Evolutionary conservation across 2,797 vertebrate genomes (phyloP).

Genomic region (Triplophysa bombifrons): DNA sequence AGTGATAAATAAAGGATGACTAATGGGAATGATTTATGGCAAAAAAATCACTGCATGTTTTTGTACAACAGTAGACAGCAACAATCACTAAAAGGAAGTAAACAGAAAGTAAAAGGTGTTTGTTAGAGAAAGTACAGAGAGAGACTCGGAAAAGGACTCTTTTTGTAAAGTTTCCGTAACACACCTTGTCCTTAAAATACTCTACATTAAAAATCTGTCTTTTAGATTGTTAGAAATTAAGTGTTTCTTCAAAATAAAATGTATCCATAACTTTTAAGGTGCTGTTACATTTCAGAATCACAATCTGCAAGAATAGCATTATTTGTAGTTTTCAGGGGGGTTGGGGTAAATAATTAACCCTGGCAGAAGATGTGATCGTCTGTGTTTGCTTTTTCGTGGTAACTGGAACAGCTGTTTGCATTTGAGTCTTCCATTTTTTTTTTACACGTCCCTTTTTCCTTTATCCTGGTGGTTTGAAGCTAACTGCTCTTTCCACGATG

Average conservation of each 20-base stretch:
- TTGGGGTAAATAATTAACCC: constrained; percentile 27
- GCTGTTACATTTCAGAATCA: background rate
- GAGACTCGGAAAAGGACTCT: background rate
- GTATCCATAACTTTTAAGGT: too few relatives aligned
- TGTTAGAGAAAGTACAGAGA: background rate
- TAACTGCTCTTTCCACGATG: background rate
- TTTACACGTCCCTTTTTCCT: background rate
- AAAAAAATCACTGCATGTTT: background rate
- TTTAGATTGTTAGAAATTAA: too few relatives aligned
- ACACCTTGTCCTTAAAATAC: background rate
- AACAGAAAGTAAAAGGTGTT: background rate
- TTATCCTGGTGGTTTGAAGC: background rate
- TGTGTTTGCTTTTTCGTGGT: constrained; percentile 9
- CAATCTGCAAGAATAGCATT: background rate
- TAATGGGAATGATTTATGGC: background rate
- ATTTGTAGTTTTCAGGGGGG: background rate
- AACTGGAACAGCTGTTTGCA: constrained; percentile 23
- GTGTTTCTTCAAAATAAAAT: too few relatives aligned
- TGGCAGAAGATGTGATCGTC: background rate
- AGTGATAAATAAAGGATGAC: too few relatives aligned
- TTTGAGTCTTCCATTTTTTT: background rate
- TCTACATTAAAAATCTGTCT: too few relatives aligned
- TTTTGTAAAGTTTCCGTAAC: background rate
- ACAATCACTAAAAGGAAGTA: too few relatives aligned
- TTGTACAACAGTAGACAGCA: background rate